These are phyloP conservation scores for Aplysia californica DNA, from an alignment of 1,140 invertebrate genomes.

Conservation along the genomic window DNA sequence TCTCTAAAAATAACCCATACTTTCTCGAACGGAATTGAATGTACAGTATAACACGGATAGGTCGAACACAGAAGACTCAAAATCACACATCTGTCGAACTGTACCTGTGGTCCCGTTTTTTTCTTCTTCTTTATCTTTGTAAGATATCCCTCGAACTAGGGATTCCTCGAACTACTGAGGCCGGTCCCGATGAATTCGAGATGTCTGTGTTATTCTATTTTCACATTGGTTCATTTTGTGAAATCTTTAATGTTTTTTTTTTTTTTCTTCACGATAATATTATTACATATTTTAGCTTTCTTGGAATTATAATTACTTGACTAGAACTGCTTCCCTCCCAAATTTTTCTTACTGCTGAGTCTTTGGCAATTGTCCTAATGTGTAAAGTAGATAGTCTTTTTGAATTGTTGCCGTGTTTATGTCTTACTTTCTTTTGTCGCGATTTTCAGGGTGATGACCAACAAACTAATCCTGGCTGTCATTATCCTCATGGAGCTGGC, in stretches of 20 bases:
- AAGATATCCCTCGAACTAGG: too few species aligned
- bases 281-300: not conserved
- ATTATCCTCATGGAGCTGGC: conserved; percentile 76
- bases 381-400: not conserved
- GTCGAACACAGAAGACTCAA: too few species aligned
- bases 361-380: too few species aligned
- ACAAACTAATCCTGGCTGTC: conserved; percentile 76
- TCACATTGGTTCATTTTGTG: not conserved
- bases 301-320: not conserved
- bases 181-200: too few species aligned
- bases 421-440: not conserved
- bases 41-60: too few species aligned
- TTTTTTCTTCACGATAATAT: not conserved
- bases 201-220: not conserved
- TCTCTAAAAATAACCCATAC: too few species aligned
- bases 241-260: not conserved
- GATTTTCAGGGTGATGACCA: conserved; percentile 72
- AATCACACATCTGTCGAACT: too few species aligned
- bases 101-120: too few species aligned
- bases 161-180: too few species aligned
- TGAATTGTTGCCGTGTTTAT: not conserved
- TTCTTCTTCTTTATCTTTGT: too few species aligned
- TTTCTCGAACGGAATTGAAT: too few species aligned
- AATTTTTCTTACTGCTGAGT: too few species aligned
- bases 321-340: not conserved